Percentiles rank a stretch among this genome's conserved stretches.
phyloP scores from a whole-genome alignment of 2,113 vertebrate genomes.

The Lophochroa leadbeateri region DNA sequence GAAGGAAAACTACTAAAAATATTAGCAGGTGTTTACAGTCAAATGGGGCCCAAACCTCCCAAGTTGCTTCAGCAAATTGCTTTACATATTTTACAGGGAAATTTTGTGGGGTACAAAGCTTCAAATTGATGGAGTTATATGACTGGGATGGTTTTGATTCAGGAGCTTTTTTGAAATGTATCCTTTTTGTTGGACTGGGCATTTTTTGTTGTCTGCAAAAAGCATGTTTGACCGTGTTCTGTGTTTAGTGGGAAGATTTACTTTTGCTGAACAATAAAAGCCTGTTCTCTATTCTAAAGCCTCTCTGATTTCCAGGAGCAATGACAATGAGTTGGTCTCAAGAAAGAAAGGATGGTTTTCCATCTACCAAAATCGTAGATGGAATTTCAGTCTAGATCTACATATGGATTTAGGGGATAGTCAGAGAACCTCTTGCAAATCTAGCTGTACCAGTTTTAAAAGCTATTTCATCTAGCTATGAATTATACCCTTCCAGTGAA shows the following conservation, averaged over 20 bases:
- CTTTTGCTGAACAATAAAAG: not conserved
- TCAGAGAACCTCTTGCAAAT: not conserved
- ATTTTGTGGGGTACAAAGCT: not conserved
- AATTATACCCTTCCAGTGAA: not conserved
- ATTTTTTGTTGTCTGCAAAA: not conserved
- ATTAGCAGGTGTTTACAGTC: constrained; percentile 12
- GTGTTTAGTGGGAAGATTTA: not conserved
- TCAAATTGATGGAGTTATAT: not conserved
- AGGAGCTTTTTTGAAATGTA: not conserved
- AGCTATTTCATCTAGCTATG: not conserved
- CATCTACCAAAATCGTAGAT: not conserved
- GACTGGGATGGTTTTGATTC: not conserved
- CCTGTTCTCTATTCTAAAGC: not conserved
- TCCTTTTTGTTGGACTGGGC: not conserved
- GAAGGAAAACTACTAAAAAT: not conserved
- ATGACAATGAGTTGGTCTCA: not conserved
- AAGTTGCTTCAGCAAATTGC: not conserved
- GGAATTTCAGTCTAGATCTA: not conserved
- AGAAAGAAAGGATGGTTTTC: not conserved
- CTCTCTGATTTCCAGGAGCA: not conserved
- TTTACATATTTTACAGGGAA: not conserved
- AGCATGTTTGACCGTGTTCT: not conserved
- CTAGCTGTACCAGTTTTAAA: not conserved
- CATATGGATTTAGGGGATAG: not conserved
- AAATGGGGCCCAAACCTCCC: not conserved